A percentile compares a stretch with the other conserved stretches of the same genome.
phyloP scores from a whole-genome alignment of 2,888 invertebrate genomes.

The Galerucella calmariensis region DNA sequence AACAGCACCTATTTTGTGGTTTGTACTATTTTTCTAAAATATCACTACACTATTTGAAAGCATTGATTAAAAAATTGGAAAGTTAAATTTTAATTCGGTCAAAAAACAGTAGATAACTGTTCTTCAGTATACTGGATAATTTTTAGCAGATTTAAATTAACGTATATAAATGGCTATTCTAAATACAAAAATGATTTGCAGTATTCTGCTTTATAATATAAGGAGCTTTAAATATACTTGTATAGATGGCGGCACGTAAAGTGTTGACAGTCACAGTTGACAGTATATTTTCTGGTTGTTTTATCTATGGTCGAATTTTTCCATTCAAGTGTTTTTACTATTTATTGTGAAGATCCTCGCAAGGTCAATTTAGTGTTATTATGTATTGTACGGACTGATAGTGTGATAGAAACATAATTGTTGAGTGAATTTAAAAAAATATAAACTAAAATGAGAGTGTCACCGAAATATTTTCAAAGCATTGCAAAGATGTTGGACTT shows the following conservation, averaged over 20 bases:
- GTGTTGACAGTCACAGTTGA: background rate
- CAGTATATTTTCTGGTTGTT: background rate
- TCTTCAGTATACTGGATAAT: too few relatives aligned
- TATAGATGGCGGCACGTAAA: background rate
- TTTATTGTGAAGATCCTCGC: slow-evolving; percentile 7
- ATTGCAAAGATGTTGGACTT: slow-evolving; percentile 91
- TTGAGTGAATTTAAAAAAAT: slow-evolving; percentile 20
- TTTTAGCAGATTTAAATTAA: too few relatives aligned
- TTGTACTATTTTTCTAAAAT: too few relatives aligned
- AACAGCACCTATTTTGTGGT: too few relatives aligned
- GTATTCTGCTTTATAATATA: background rate
- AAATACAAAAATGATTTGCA: background rate
- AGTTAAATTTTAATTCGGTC: too few relatives aligned
- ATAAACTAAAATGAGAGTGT: slow-evolving; percentile 71
- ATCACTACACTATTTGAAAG: too few relatives aligned
- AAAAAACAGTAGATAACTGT: too few relatives aligned
- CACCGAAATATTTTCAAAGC: slow-evolving; percentile 72
- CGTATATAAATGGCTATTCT: background rate
- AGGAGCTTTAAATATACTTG: background rate
- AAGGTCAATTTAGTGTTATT: slow-evolving; percentile 23
- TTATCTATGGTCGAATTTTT: slow-evolving; percentile 1
- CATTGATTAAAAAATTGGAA: too few relatives aligned
- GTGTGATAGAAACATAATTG: slow-evolving; percentile 4
- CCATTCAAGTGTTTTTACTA: slow-evolving; percentile 15
- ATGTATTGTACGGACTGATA: slow-evolving; percentile 12